These are phyloP conservation scores for Rhadinocentrus ornatus DNA, from an alignment of 2,797 vertebrate genomes.

Conservation along the genomic window DNA sequence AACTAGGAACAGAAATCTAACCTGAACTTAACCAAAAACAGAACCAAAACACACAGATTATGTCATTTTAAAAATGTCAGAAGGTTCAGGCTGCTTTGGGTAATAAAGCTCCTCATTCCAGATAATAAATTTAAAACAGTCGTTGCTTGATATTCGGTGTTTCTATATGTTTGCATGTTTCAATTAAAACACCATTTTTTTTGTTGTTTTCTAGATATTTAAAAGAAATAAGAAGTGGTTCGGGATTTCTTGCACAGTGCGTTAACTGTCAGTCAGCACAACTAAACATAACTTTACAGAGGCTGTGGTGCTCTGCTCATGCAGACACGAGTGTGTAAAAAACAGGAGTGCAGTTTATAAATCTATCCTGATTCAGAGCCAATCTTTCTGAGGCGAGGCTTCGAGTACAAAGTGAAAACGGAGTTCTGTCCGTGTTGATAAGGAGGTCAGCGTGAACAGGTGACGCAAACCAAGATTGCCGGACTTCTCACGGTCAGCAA, in stretches of 20 bases:
- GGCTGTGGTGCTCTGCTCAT: slow-evolving; percentile 38
- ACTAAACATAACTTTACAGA: slow-evolving; percentile 47
- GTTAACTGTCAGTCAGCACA: slow-evolving; percentile 16
- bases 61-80: not conserved
- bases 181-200: not conserved
- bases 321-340: slow-evolving; percentile 72
- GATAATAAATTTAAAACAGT: not conserved
- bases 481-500: slow-evolving; percentile 76
- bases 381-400: slow-evolving; percentile 67
- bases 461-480: slow-evolving; percentile 62
- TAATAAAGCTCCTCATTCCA: not conserved
- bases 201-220: not conserved
- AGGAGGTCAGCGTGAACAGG: slow-evolving; percentile 65
- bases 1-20: not conserved
- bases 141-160: too few relatives aligned
- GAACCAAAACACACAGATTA: not conserved
- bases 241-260: slow-evolving; percentile 6
- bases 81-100: not conserved
- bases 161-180: not conserved
- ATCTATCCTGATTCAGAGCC: slow-evolving; percentile 68
- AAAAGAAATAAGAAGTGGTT: not conserved
- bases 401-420: slow-evolving; percentile 48
- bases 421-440: slow-evolving; percentile 69
- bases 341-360: slow-evolving; percentile 53
- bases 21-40: not conserved